phyloP scores from a whole-genome alignment of 2,888 invertebrate species.

The Aphidoletes aphidimyza region DNA sequence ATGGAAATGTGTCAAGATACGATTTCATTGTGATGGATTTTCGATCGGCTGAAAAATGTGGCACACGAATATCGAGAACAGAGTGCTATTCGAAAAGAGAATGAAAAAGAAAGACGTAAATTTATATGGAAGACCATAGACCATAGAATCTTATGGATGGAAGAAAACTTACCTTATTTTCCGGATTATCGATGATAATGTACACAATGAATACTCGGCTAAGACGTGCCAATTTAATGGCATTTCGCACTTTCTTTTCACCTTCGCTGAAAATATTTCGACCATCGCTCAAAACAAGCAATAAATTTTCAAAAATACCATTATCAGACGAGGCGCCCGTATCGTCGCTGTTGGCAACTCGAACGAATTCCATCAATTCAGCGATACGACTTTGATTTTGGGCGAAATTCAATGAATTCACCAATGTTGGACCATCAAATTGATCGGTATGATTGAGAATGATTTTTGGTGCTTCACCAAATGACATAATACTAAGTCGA shows the following conservation, averaged over 20 bases:
- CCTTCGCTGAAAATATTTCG: slow-evolving; percentile 92
- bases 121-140: too few relatives aligned
- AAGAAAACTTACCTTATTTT: slow-evolving; percentile 82
- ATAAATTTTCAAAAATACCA: slow-evolving; percentile 69
- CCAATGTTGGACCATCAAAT: slow-evolving; percentile 80
- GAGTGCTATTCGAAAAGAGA: slow-evolving; percentile 79
- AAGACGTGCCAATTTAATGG: slow-evolving; percentile 83
- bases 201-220: slow-evolving; percentile 93
- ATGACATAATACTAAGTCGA: slow-evolving; percentile 89
- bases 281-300: slow-evolving; percentile 95
- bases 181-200: slow-evolving; percentile 93
- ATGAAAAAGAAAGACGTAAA: too few relatives aligned
- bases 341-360: slow-evolving; percentile 72
- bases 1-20: slow-evolving; percentile 96
- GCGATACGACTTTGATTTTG: slow-evolving; percentile 91
- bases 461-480: slow-evolving; percentile 85
- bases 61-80: slow-evolving; percentile 87
- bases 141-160: too few relatives aligned
- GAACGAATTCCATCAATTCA: slow-evolving; percentile 81
- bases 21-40: slow-evolving; percentile 75
- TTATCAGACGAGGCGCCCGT: slow-evolving; percentile 64
- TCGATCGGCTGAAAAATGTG: slow-evolving; percentile 73
- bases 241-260: slow-evolving; percentile 77
- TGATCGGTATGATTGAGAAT: slow-evolving; percentile 90
- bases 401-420: slow-evolving; percentile 85